Percentiles rank a stretch among this genome's conserved stretches.
Conservation (phyloP, 1,140 invertebrate genomes). For the Caenorhabditis latens region DNA sequence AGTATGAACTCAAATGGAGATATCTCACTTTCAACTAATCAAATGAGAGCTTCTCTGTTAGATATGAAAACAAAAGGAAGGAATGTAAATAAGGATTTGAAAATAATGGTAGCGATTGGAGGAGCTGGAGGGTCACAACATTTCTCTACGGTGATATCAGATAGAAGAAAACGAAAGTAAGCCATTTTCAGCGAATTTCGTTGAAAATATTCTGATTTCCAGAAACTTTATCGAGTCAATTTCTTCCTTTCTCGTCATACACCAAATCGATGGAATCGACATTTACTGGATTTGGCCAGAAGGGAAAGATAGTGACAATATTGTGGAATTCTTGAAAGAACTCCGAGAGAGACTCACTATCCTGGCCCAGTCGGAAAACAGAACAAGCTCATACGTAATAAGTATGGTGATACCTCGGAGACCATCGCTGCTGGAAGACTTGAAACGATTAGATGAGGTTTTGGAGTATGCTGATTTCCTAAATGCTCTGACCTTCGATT, state of each 20-base stretch:
- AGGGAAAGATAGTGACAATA: background rate
- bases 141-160: background rate
- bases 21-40: background rate
- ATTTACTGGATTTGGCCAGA: background rate
- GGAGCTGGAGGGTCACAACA: background rate
- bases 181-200: background rate
- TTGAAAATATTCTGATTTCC: background rate
- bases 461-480: background rate
- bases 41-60: background rate
- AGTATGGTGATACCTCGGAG: background rate
- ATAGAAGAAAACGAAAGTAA: background rate
- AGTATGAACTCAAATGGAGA: background rate
- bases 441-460: background rate
- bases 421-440: background rate
- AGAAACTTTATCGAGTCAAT: background rate
- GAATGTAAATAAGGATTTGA: background rate
- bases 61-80: background rate
- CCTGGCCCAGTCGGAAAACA: background rate
- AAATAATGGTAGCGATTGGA: background rate
- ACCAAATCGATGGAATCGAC: background rate
- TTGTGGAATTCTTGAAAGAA: background rate
- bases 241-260: background rate
- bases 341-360: background rate
- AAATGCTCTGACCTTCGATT: conserved; percentile 5
- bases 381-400: background rate